Conservation (phyloP, 2,797 vertebrate species). For the Fratercula arctica region DNA sequence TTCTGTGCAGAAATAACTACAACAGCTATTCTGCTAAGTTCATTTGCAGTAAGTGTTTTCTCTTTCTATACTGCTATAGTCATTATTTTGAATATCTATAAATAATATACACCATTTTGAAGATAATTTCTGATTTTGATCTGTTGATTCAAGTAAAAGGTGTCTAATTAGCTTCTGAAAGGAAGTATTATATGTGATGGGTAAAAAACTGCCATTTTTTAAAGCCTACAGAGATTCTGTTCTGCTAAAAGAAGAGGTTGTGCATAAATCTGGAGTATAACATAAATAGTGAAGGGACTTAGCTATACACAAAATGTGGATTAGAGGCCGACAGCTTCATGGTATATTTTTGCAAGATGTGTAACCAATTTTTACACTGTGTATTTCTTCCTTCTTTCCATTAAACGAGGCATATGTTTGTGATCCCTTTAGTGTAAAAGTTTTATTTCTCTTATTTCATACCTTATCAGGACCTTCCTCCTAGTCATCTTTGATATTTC, state of each 20-base stretch:
- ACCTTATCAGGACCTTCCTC: not conserved
- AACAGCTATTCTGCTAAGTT: not conserved
- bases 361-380: not conserved
- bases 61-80: not conserved
- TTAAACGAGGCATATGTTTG: not conserved
- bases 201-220: not conserved
- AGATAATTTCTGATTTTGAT: not conserved
- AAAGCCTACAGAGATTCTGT: not conserved
- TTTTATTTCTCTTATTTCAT: not conserved
- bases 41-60: not conserved
- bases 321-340: not conserved
- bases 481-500: not conserved
- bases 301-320: not conserved
- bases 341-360: not conserved
- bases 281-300: not conserved
- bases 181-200: not conserved
- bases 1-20: not conserved
- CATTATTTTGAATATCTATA: not conserved
- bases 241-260: not conserved
- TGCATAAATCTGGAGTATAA: not conserved
- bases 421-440: not conserved
- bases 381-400: not conserved
- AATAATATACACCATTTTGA: not conserved
- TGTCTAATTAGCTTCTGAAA: not conserved
- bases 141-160: not conserved